These are phyloP conservation scores for Seladonia tumulorum DNA, from an alignment of 2,888 invertebrate genomes.

Conservation along the genomic window DNA sequence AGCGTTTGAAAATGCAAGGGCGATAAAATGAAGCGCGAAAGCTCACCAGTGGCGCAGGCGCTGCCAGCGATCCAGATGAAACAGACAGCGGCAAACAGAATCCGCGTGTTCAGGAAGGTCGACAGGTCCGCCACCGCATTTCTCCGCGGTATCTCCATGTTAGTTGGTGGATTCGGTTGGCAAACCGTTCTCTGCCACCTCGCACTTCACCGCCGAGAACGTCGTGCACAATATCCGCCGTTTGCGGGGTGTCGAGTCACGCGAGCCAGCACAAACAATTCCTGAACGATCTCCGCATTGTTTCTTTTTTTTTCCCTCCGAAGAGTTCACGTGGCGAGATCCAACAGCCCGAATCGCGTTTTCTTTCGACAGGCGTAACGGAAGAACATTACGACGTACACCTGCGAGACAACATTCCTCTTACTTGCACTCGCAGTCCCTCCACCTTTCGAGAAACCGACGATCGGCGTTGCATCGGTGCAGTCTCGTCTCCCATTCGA, in stretches of 20 bases:
- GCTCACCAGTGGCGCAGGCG: constrained; percentile 76
- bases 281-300: constrained; percentile 54
- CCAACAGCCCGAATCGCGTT: constrained; percentile 30
- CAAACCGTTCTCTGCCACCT: constrained; percentile 36
- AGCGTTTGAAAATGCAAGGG: not conserved
- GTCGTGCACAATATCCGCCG: constrained; percentile 18
- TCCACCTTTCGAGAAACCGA: constrained; percentile 40
- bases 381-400: constrained; percentile 59
- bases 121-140: constrained; percentile 60
- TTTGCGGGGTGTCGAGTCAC: constrained; percentile 27
- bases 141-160: constrained; percentile 67
- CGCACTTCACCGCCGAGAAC: constrained; percentile 45
- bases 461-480: constrained; percentile 39
- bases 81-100: constrained; percentile 70
- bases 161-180: constrained; percentile 51
- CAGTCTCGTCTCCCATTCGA: constrained; percentile 24
- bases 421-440: constrained; percentile 55
- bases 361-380: constrained; percentile 48
- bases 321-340: constrained; percentile 52
- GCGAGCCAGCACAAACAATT: constrained; percentile 37
- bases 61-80: constrained; percentile 70
- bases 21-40: constrained; percentile 53
- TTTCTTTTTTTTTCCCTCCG: constrained; percentile 21
- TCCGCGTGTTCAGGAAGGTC: constrained; percentile 53
- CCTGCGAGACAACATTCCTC: constrained; percentile 63